phyloP scores from a whole-genome alignment of 2,888 invertebrate species.

The Deroplatys truncata region DNA sequence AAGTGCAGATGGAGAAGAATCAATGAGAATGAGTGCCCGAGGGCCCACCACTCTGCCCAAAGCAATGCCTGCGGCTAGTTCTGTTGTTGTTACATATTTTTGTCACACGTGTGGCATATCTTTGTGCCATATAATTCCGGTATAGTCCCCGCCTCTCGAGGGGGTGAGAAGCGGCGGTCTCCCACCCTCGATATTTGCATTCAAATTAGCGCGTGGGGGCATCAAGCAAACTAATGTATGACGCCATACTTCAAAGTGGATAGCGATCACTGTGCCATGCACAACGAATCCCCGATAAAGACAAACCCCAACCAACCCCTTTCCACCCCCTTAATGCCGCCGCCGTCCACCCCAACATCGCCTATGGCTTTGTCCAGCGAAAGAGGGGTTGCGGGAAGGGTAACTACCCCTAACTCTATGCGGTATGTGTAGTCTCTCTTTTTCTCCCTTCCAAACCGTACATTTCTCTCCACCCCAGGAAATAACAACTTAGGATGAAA shows the following conservation, averaged over 20 bases:
- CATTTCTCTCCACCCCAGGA: not conserved
- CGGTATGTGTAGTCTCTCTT: not conserved
- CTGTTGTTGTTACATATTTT: not conserved
- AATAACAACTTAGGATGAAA: not conserved
- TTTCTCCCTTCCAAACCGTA: not conserved
- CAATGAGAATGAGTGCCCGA: too few species aligned
- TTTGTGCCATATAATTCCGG: not conserved
- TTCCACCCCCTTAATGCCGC: too few species aligned
- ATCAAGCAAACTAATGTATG: conserved; percentile 27
- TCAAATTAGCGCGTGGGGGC: conserved; percentile 26
- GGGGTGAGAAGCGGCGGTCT: not conserved
- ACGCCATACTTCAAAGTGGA: conserved; percentile 27
- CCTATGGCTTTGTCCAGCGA: not conserved
- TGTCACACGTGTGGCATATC: not conserved
- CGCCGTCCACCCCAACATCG: not conserved
- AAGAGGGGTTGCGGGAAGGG: not conserved
- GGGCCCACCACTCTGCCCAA: too few species aligned
- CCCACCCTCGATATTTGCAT: conserved; percentile 26
- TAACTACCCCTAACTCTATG: not conserved
- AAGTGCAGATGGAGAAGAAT: too few species aligned
- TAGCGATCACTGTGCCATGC: conserved; percentile 13
- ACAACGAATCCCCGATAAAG: conserved; percentile 7
- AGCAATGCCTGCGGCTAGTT: too few species aligned
- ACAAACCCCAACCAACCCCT: not conserved
- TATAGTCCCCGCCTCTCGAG: not conserved